Conservation (phyloP, 2,797 vertebrate genomes). For the Huso huso region DNA sequence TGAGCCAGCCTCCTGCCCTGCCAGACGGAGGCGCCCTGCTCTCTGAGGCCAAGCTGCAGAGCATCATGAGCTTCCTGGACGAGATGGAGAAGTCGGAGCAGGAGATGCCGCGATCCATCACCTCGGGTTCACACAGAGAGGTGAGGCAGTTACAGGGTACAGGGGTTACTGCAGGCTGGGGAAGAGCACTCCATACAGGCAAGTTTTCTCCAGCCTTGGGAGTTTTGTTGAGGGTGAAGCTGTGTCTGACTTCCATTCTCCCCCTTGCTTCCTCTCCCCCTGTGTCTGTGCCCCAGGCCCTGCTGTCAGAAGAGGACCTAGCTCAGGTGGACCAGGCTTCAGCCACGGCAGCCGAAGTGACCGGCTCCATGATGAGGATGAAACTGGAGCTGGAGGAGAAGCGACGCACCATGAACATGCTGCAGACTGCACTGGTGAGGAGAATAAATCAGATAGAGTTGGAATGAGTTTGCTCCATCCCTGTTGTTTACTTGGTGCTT, state of each 20-base stretch:
- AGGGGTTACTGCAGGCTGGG: too few relatives aligned
- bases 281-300: slow-evolving; percentile 38
- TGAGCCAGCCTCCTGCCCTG: slow-evolving; percentile 51
- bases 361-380: slow-evolving; percentile 69
- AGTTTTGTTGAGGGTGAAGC: neutral
- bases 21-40: slow-evolving; percentile 71
- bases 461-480: neutral
- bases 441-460: too few relatives aligned
- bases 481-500: too few relatives aligned
- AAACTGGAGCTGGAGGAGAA: slow-evolving; percentile 88
- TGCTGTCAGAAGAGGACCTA: slow-evolving; percentile 68
- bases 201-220: neutral
- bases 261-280: neutral
- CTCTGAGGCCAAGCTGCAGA: slow-evolving; percentile 87
- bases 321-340: slow-evolving; percentile 61
- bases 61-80: slow-evolving; percentile 88
- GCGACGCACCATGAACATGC: slow-evolving; percentile 66
- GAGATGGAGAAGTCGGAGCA: slow-evolving; percentile 89
- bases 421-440: slow-evolving; percentile 80
- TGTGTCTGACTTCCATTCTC: neutral
- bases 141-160: slow-evolving; percentile 35
- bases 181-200: neutral
- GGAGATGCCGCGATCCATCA: slow-evolving; percentile 68
- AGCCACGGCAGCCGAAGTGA: slow-evolving; percentile 68
- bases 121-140: slow-evolving; percentile 65